Evolutionary conservation across 2,888 invertebrate species (phyloP).

Genomic region (Archips crataeganus): DNA sequence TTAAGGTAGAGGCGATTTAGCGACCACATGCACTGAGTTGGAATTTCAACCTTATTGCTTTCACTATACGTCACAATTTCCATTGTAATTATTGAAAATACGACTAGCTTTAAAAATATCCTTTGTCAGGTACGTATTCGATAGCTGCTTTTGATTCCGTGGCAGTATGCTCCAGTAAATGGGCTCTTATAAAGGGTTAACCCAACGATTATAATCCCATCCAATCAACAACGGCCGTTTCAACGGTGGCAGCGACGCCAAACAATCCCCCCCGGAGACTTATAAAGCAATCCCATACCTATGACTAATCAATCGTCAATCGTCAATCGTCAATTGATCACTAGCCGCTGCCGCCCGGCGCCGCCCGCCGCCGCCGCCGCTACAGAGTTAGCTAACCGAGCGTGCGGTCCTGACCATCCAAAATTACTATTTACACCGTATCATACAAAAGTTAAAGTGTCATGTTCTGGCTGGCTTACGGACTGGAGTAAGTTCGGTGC

Average conservation of each 20-base stretch:
- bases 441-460: background rate
- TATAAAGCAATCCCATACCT: slow-evolving; percentile 24
- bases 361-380: slow-evolving; percentile 45
- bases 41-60: too few species aligned
- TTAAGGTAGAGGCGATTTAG: too few species aligned
- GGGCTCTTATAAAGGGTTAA: too few species aligned
- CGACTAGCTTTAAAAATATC: too few species aligned
- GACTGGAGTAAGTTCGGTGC: background rate
- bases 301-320: slow-evolving; percentile 16
- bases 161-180: too few species aligned
- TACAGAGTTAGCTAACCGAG: slow-evolving; percentile 27
- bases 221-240: background rate
- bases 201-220: background rate
- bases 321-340: slow-evolving; percentile 62
- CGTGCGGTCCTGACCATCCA: slow-evolving; percentile 41
- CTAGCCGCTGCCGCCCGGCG: slow-evolving; percentile 47
- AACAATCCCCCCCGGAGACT: background rate
- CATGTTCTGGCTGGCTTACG: background rate
- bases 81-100: too few species aligned
- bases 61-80: too few species aligned
- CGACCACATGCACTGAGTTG: too few species aligned
- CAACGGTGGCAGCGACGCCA: background rate
- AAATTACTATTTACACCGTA: slow-evolving; percentile 10
- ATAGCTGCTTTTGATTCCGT: too few species aligned
- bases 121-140: too few species aligned